These are phyloP conservation scores for Tetranychus urticae DNA, from an alignment of 1,140 invertebrate species.

Conservation along the genomic window DNA sequence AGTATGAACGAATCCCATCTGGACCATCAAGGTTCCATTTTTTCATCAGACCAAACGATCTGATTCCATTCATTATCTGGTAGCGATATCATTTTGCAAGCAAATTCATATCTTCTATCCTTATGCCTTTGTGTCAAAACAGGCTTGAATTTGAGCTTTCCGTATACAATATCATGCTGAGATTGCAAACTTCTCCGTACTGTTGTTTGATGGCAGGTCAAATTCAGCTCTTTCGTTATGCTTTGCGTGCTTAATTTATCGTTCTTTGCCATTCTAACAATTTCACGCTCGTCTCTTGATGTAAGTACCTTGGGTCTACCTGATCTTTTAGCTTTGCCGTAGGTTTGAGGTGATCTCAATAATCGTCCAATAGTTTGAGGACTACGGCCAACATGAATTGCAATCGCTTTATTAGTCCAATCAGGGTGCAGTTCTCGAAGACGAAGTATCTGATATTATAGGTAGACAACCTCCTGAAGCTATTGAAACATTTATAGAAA, in stretches of 20 bases:
- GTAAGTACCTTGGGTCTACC: neutral
- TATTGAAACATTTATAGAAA: too few relatives aligned
- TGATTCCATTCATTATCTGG: neutral
- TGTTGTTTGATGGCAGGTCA: neutral
- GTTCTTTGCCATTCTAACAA: neutral
- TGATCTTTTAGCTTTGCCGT: neutral
- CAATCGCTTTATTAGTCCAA: too few relatives aligned
- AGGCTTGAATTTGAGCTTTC: too few relatives aligned
- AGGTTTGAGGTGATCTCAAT: neutral
- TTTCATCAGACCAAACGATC: conserved; percentile 7
- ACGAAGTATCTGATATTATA: too few relatives aligned
- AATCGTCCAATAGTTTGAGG: too few relatives aligned
- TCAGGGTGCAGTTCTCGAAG: too few relatives aligned
- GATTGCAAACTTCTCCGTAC: neutral
- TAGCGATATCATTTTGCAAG: too few relatives aligned
- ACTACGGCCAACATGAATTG: too few relatives aligned
- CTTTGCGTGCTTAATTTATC: neutral
- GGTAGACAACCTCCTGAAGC: too few relatives aligned
- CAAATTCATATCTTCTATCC: neutral
- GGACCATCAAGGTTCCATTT: conserved; percentile 13
- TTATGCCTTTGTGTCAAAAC: too few relatives aligned
- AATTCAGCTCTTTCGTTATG: neutral
- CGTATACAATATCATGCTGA: too few relatives aligned
- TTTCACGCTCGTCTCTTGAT: neutral
- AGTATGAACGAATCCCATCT: conserved; percentile 4